Evolutionary conservation across 2,797 vertebrate genomes (phyloP).

Genomic region (Cossypha niveicapilla): DNA sequence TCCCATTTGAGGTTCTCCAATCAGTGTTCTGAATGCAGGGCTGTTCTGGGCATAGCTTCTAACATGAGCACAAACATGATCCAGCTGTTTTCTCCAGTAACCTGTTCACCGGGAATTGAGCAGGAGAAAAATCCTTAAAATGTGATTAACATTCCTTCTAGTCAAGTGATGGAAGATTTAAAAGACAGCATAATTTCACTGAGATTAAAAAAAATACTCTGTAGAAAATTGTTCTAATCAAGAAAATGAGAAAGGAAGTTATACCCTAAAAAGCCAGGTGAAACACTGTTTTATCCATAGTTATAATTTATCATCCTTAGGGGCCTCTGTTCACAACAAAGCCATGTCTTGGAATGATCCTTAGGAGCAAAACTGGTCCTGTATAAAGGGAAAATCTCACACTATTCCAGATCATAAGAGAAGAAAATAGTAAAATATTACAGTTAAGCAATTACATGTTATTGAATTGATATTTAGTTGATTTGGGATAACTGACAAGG

Average conservation of each 20-base stretch:
- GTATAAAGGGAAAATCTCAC: background rate
- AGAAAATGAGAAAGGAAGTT: background rate
- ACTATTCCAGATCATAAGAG: background rate
- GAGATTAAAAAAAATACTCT: background rate
- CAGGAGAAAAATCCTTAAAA: background rate
- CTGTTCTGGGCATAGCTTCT: slow-evolving; percentile 91
- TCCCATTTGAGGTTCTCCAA: slow-evolving; percentile 91
- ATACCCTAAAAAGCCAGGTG: background rate
- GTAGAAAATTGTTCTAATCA: background rate
- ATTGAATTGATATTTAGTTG: background rate
- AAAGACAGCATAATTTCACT: background rate
- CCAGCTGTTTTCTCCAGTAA: slow-evolving; percentile 93
- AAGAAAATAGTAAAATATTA: background rate
- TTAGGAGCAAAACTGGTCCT: background rate
- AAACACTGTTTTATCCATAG: background rate
- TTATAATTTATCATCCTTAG: background rate
- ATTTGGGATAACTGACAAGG: background rate
- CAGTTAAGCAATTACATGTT: background rate
- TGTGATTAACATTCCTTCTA: background rate
- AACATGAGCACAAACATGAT: slow-evolving; percentile 90
- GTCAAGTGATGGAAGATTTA: background rate
- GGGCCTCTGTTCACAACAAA: background rate
- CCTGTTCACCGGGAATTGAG: slow-evolving; percentile 72
- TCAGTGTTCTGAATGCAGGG: slow-evolving; percentile 84
- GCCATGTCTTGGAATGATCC: background rate